Evolutionary conservation across 2,797 vertebrate genomes (phyloP).

Genomic region (Epinephelus malabaricus): DNA sequence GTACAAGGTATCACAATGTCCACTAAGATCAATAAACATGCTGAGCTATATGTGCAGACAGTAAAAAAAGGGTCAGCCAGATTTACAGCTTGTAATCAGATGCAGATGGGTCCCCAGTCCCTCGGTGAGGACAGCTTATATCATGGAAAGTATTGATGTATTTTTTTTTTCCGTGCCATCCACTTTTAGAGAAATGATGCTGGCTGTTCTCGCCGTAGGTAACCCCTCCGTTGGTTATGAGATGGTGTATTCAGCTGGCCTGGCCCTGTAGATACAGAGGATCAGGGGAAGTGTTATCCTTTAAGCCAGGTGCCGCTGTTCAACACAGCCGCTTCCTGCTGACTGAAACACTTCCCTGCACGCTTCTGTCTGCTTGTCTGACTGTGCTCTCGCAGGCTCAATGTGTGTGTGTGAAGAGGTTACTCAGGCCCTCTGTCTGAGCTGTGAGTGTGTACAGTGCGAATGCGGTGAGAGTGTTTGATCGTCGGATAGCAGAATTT

Average conservation of each 20-base stretch:
- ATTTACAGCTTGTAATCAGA: constrained; percentile 78
- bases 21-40: constrained; percentile 65
- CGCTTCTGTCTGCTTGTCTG: constrained; percentile 65
- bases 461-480: constrained; percentile 45
- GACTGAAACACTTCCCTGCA: constrained; percentile 73
- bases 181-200: constrained; percentile 54
- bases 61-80: constrained; percentile 43
- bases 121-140: constrained; percentile 57
- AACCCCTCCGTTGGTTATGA: constrained; percentile 51
- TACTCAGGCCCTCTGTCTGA: constrained; percentile 61
- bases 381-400: constrained; percentile 52
- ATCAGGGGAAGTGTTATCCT: constrained; percentile 76
- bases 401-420: constrained; percentile 63
- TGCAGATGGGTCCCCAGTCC: constrained; percentile 66
- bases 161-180: constrained; percentile 28
- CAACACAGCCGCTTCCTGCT: constrained; percentile 75
- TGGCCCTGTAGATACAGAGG: constrained; percentile 57
- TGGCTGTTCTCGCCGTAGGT: constrained; percentile 43
- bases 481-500: constrained; percentile 42
- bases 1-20: constrained; percentile 47
- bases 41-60: constrained; percentile 52
- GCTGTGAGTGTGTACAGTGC: constrained; percentile 51
- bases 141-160: constrained; percentile 64
- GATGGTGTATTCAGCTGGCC: constrained; percentile 65
- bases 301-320: constrained; percentile 81